Percentiles rank a stretch among this genome's conserved stretches.
These are phyloP conservation scores for Tricholaema leucomelas DNA, from an alignment of 2,113 vertebrate genomes.

Conservation along the genomic window DNA sequence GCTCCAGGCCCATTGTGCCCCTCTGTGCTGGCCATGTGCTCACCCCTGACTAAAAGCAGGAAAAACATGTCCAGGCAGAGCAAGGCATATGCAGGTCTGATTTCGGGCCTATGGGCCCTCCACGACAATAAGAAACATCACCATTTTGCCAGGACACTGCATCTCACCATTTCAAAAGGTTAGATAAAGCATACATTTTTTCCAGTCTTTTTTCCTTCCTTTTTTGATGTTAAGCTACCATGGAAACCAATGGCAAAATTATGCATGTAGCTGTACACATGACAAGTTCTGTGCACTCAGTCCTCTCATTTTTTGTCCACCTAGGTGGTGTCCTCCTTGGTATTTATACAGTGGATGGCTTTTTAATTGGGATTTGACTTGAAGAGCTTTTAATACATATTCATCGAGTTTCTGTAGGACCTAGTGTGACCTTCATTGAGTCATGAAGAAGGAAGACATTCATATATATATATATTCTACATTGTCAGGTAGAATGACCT, in stretches of 20 bases:
- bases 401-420: conserved; percentile 37
- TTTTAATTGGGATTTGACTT: conserved; percentile 35
- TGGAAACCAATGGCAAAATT: background rate
- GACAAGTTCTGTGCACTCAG: background rate
- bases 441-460: background rate
- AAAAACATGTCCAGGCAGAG: no score
- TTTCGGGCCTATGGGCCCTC: no score
- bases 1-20: no score
- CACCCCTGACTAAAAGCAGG: no score
- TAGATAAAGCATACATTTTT: background rate
- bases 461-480: background rate
- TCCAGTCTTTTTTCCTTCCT: background rate
- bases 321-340: background rate
- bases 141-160: background rate
- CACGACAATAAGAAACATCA: background rate
- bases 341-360: background rate
- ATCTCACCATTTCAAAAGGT: background rate
- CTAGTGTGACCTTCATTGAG: background rate
- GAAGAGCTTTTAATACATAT: background rate
- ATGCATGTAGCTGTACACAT: background rate
- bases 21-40: no score
- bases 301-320: background rate
- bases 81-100: no score
- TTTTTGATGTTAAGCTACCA: background rate
- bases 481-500: background rate